Evolutionary conservation across 2,888 invertebrate species (phyloP).

Genomic region (Ennomos quercinarius): DNA sequence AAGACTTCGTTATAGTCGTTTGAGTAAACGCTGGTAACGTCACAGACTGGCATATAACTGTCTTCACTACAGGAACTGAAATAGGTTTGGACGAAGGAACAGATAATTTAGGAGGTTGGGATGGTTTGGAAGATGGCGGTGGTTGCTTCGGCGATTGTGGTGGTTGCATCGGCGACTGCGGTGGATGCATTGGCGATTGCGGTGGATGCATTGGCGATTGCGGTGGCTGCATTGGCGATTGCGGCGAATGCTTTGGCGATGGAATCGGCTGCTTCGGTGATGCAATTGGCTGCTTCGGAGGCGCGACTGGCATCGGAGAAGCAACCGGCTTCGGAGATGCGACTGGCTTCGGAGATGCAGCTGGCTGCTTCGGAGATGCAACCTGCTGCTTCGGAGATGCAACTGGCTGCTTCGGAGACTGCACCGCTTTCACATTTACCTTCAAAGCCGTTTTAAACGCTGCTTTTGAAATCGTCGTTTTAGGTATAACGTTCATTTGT

Average conservation of each 20-base stretch:
- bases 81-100: conserved; percentile 28
- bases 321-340: conserved; percentile 25
- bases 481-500: background rate
- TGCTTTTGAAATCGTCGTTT: conserved; percentile 8
- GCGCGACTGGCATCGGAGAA: background rate
- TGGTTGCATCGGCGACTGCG: background rate
- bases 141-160: conserved; percentile 1
- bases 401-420: conserved; percentile 26
- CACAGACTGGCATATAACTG: conserved; percentile 36
- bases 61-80: conserved; percentile 25
- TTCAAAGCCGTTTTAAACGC: conserved; percentile 19
- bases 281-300: conserved; percentile 12
- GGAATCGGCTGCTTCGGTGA: conserved; percentile 16
- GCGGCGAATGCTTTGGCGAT: conserved; percentile 39
- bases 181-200: conserved; percentile 5
- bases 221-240: conserved; percentile 54
- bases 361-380: conserved; percentile 11
- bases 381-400: conserved; percentile 25
- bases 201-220: conserved; percentile 45
- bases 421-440: conserved; percentile 31
- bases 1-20: conserved; percentile 48
- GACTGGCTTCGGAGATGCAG: conserved; percentile 9
- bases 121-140: conserved; percentile 20
- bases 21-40: conserved; percentile 37
- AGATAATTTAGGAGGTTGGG: conserved; percentile 23